Evolutionary conservation across 2,113 vertebrate genomes (phyloP), one percentile per base, ranked within the genome.

Genomic region (Xiphophorus hellerii): DNA sequence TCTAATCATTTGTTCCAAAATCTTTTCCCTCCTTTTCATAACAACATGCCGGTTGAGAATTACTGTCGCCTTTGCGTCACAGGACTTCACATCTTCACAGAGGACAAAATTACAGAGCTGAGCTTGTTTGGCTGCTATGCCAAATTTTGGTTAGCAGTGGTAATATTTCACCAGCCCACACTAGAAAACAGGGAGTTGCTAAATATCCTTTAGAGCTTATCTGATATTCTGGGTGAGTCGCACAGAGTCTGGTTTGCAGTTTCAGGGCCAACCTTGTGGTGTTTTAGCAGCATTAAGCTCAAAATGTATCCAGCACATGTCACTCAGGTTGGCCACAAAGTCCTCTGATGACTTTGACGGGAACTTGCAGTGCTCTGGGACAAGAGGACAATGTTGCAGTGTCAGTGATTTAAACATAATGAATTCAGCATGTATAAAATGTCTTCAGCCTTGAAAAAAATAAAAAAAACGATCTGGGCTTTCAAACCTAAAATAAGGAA

Each of bases 151-250:
- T 69, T 4, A 0, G 1, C 51, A 31, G 60, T 63, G 72, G 68
- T 78, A 69, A 80, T 88, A 85, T 87, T 89, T 86, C 66, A 77
- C 31, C 80, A 79, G 30, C 68, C 84, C 78, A 78, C 76, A 70
- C 35, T 89, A 82, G 82, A 89, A 91, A 87, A 80, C 75, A 64
- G 6, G 39, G 44, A 0, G 80, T 83, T 44, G 15, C 15, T 61
- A 42, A 78, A 54, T 12, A 66, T 79, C 66, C 73, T 31, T 62
- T 73, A 31, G 73, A 84, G 65, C 77, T 65, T 77, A 77, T 87
- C 69, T 86, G 42, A 82, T 75, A 31, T 66, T 73, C 66, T 35
- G 48, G 37, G 64, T 81, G 67, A 87, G 62, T 85, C 66, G 51
- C 62, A 54, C 58, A 65, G 1, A 3, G 76, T 71, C 69, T 84